Conservation (phyloP, 2,888 invertebrate species). For the Thymelicus acteon region DNA sequence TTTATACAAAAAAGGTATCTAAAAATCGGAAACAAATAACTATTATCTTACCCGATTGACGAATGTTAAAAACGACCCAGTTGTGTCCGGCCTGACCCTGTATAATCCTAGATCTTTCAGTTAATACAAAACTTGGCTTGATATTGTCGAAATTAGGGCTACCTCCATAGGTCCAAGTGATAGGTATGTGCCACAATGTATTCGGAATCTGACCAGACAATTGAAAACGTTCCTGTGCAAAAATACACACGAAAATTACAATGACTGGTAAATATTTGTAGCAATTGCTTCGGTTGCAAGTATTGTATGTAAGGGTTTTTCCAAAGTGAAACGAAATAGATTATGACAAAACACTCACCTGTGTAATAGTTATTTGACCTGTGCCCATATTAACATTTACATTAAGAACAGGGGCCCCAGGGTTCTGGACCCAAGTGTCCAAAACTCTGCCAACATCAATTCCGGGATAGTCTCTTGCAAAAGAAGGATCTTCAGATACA, state of each 20-base stretch:
- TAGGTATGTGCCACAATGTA: slow-evolving; percentile 72
- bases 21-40: background rate
- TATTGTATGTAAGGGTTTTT: too few relatives aligned
- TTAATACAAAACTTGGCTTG: slow-evolving; percentile 62
- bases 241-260: background rate
- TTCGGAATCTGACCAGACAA: slow-evolving; percentile 51
- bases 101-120: slow-evolving; percentile 46
- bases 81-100: slow-evolving; percentile 59
- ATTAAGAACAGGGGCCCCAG: slow-evolving; percentile 85
- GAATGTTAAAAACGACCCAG: slow-evolving; percentile 85
- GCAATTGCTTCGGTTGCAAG: too few relatives aligned
- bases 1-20: too few relatives aligned
- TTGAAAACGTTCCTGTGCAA: slow-evolving; percentile 64
- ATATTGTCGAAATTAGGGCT: slow-evolving; percentile 66
- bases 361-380: slow-evolving; percentile 63
- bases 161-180: slow-evolving; percentile 71
- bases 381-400: slow-evolving; percentile 69
- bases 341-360: slow-evolving; percentile 55
- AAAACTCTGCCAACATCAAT: slow-evolving; percentile 75
- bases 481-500: slow-evolving; percentile 59
- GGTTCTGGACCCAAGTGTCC: slow-evolving; percentile 86
- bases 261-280: too few relatives aligned
- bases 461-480: slow-evolving; percentile 51
- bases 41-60: slow-evolving; percentile 66
- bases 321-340: too few relatives aligned